These are phyloP conservation scores for Coendou prehensilis DNA, from an alignment of 2,797 vertebrate species.

Conservation along the genomic window DNA sequence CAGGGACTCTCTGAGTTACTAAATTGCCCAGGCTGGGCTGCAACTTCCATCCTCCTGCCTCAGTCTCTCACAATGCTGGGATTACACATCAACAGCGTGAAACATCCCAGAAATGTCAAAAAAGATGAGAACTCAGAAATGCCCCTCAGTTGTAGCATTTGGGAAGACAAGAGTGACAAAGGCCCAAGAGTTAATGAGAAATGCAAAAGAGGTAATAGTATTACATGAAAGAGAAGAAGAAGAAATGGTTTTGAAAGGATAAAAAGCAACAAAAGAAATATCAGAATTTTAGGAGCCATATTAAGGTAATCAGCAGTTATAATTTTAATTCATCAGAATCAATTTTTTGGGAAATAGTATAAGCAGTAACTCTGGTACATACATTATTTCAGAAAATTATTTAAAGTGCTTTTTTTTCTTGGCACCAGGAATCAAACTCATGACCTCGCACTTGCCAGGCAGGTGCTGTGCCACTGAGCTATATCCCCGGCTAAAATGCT, in stretches of 20 bases:
- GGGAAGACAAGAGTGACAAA: background rate
- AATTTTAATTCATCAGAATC: background rate
- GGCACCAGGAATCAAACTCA: no score
- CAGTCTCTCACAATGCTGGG: background rate
- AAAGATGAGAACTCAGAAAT: background rate
- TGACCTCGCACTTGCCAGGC: no score
- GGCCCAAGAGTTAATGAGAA: constrained; percentile 1
- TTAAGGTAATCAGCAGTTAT: background rate
- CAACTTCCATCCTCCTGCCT: background rate
- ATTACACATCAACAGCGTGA: background rate
- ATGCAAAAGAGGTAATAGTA: background rate
- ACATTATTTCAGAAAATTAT: constrained; percentile 36
- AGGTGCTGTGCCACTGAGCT: no score
- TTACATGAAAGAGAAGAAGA: background rate
- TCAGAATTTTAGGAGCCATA: background rate
- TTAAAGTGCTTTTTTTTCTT: background rate
- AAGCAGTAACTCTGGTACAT: background rate
- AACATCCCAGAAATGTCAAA: background rate
- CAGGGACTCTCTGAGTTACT: background rate
- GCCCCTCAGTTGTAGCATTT: background rate
- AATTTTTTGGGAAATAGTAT: background rate
- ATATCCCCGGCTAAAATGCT: background rate
- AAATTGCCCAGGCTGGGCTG: background rate
- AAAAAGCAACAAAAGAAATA: background rate
- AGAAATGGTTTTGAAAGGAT: background rate